Evolutionary conservation across 2,888 invertebrate genomes (phyloP).

Genomic region (Plutella xylostella): DNA sequence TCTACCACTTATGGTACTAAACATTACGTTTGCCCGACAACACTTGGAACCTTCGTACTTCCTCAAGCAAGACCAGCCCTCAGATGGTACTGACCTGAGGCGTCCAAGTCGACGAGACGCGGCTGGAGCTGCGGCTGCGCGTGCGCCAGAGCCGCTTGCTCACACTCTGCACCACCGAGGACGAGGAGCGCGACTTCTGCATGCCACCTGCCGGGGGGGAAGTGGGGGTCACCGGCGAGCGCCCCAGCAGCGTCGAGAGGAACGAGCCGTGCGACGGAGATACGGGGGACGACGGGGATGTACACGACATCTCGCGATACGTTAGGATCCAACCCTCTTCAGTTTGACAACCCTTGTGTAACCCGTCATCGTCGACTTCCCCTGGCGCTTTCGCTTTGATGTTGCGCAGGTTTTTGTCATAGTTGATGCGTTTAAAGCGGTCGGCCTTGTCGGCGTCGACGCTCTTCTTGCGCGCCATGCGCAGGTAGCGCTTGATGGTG

Average conservation of each 20-base stretch:
- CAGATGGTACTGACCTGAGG: constrained; percentile 89
- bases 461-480: constrained; percentile 90
- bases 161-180: constrained; percentile 87
- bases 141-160: constrained; percentile 88
- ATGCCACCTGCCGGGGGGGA: constrained; percentile 69
- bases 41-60: too few species aligned
- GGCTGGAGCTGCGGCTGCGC: constrained; percentile 84
- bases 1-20: too few species aligned
- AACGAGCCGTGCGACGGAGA: constrained; percentile 46
- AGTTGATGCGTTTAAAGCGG: constrained; percentile 88
- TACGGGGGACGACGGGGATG: constrained; percentile 60
- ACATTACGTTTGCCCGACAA: too few species aligned
- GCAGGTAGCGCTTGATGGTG: constrained; percentile 85
- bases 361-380: constrained; percentile 83
- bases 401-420: constrained; percentile 85
- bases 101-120: constrained; percentile 79
- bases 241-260: constrained; percentile 45
- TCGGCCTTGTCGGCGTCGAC: constrained; percentile 84
- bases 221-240: constrained; percentile 39
- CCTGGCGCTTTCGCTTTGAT: constrained; percentile 83
- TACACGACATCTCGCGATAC: constrained; percentile 52
- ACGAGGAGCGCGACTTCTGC: constrained; percentile 92
- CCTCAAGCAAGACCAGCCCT: too few species aligned
- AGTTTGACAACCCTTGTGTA: constrained; percentile 82
- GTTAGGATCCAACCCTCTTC: constrained; percentile 79